phyloP scores from a whole-genome alignment of 2,888 invertebrate genomes.

The Dyspetes luteomarginatus region DNA sequence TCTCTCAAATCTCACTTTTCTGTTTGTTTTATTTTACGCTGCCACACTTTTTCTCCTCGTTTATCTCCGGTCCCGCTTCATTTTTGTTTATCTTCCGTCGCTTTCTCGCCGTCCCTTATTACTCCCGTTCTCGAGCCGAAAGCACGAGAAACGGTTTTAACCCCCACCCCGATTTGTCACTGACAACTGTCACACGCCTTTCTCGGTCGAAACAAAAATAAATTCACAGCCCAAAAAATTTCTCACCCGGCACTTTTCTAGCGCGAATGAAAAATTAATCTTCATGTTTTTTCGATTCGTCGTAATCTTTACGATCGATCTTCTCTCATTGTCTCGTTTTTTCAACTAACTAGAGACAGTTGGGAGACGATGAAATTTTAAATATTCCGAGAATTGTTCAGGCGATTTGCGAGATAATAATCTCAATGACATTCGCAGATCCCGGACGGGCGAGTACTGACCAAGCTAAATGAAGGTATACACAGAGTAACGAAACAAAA shows the following conservation, averaged over 20 bases:
- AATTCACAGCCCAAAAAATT: background rate
- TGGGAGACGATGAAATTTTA: too few relatives aligned
- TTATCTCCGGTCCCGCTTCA: too few relatives aligned
- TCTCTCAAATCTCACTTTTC: background rate
- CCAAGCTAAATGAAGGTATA: conserved; percentile 51
- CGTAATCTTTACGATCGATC: background rate
- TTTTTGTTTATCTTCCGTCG: too few relatives aligned
- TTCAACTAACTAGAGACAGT: too few relatives aligned
- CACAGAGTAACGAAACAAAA: conserved; percentile 15
- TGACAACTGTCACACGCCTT: too few relatives aligned
- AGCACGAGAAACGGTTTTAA: too few relatives aligned
- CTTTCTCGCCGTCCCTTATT: too few relatives aligned
- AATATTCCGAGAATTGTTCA: background rate
- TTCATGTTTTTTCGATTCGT: background rate
- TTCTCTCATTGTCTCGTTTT: background rate
- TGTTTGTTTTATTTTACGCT: background rate
- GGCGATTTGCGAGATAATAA: background rate
- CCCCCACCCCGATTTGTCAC: too few relatives aligned
- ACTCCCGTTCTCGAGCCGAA: too few relatives aligned
- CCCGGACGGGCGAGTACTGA: conserved; percentile 59
- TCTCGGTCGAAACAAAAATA: too few relatives aligned
- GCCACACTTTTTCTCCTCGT: background rate
- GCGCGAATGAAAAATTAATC: background rate
- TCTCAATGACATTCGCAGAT: background rate
- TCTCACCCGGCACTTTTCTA: background rate